phyloP scores from a whole-genome alignment of 2,113 vertebrate genomes.

The Pantherophis guttatus region DNA sequence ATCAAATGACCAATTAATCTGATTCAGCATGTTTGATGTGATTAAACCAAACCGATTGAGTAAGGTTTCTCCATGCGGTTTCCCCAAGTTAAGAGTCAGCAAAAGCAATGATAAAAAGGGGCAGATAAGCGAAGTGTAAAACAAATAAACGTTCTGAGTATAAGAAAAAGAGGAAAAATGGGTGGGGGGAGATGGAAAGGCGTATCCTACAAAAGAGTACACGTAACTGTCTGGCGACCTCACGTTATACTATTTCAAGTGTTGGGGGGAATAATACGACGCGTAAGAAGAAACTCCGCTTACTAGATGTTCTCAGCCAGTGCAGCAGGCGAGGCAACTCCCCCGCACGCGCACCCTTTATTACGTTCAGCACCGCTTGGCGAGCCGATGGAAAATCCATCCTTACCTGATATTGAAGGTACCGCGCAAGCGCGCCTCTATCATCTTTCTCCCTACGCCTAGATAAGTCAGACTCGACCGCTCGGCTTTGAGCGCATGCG shows the following conservation, averaged over 20 bases:
- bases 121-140: not conserved
- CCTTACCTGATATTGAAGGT: too few relatives aligned
- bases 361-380: constrained; percentile 63
- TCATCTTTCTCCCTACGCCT: not conserved
- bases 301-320: constrained; percentile 82
- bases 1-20: not conserved
- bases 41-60: not conserved
- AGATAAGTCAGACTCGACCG: not conserved
- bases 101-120: not conserved
- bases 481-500: not conserved
- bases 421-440: not conserved
- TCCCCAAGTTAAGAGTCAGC: not conserved
- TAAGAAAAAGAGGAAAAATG: not conserved
- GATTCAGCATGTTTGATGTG: not conserved
- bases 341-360: constrained; percentile 57
- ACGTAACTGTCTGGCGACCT: not conserved
- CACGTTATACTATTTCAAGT: not conserved
- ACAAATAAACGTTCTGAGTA: not conserved
- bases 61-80: not conserved
- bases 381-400: constrained; percentile 73
- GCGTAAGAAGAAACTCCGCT: constrained; percentile 6
- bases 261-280: not conserved
- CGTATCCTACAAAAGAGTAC: not conserved
- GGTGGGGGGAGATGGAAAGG: not conserved
- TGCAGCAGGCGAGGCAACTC: constrained; percentile 71